A percentile compares a stretch with the other conserved stretches of the same genome.
Conservation (phyloP, 2,797 vertebrate genomes). For the Rhadinocentrus ornatus region DNA sequence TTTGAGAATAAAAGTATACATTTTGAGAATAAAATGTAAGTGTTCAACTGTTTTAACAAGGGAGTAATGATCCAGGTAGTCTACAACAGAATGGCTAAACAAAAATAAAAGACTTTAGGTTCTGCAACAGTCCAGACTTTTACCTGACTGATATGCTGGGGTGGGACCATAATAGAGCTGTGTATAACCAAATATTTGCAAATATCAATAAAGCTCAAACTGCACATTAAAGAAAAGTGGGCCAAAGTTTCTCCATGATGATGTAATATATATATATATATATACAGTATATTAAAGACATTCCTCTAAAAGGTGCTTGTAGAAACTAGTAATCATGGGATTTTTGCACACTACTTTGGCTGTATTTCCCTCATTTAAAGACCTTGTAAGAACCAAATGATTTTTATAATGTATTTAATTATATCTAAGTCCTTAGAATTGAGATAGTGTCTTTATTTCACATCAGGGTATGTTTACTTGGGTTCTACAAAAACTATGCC, state of each 20-base stretch:
- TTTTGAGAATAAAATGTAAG: background rate
- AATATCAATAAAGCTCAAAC: no score
- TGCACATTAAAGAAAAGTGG: no score
- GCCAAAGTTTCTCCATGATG: background rate
- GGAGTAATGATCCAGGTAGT: background rate
- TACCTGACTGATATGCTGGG: no score
- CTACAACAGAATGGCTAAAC: background rate
- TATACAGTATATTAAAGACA: background rate
- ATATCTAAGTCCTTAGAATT: background rate
- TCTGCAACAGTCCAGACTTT: background rate
- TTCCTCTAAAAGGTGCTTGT: background rate
- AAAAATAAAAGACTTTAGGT: background rate
- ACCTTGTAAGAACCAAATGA: background rate
- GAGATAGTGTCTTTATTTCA: background rate
- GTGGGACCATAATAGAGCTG: no score
- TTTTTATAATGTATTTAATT: background rate
- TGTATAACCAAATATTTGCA: no score
- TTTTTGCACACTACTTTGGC: background rate
- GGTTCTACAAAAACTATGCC: conserved; percentile 34
- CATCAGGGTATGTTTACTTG: conserved; percentile 40
- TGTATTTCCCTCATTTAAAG: background rate
- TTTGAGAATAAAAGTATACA: background rate
- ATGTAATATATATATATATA: no score
- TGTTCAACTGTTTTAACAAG: no score
- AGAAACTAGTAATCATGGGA: background rate